A percentile compares a stretch with the other conserved stretches of the same genome.
These are phyloP conservation scores for Telenomus remus DNA, from an alignment of 1,140 invertebrate genomes.

Conservation along the genomic window DNA sequence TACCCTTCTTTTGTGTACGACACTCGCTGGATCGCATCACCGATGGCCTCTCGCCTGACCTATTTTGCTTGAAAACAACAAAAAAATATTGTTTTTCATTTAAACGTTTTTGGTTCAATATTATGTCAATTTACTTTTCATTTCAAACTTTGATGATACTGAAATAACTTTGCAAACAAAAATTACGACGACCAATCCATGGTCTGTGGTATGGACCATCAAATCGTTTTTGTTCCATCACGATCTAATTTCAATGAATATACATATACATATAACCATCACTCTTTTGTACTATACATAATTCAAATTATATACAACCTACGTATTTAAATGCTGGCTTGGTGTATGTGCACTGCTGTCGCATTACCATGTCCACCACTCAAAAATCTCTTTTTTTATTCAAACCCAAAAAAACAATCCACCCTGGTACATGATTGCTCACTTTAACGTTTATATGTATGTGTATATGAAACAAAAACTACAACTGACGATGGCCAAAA, in stretches of 20 bases:
- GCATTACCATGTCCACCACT: constrained; percentile 64
- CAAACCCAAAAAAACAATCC: constrained; percentile 31
- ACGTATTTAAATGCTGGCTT: constrained; percentile 65
- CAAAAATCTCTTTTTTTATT: constrained; percentile 27
- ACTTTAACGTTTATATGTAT: constrained; percentile 46
- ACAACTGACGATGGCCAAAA: constrained; percentile 54
- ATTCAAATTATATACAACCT: constrained; percentile 28
- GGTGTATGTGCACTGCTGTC: constrained; percentile 67
- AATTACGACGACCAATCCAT: too few relatives aligned
- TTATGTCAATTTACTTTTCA: too few relatives aligned
- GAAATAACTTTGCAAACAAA: too few relatives aligned
- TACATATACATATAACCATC: constrained; percentile 56
- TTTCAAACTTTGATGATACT: too few relatives aligned
- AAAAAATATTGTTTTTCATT: constrained; percentile 55
- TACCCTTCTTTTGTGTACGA: constrained; percentile 43
- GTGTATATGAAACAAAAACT: constrained; percentile 55
- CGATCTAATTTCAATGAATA: too few relatives aligned
- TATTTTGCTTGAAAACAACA: constrained; percentile 48
- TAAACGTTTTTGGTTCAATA: constrained; percentile 23
- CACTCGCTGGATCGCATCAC: constrained; percentile 56
- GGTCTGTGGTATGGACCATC: too few relatives aligned
- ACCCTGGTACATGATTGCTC: constrained; percentile 66
- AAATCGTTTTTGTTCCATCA: too few relatives aligned
- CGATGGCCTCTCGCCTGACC: constrained; percentile 55
- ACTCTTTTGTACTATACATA: constrained; percentile 14